Base-by-base conservation (phyloP, 2,113 vertebrate species). In the Machaerirhynchus nigripectus region DNA sequence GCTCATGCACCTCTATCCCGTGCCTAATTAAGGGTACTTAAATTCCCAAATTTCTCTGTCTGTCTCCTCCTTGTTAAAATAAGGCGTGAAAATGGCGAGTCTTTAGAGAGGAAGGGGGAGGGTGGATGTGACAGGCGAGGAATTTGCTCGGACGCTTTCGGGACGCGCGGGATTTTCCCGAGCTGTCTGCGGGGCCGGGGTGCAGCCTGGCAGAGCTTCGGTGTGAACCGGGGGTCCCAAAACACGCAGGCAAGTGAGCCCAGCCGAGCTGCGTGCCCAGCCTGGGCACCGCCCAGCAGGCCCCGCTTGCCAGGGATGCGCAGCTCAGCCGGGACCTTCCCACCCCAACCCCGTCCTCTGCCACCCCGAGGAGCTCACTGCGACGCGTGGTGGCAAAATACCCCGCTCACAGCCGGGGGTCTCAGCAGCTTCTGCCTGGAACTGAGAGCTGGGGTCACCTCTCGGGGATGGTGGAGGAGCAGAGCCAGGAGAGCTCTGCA, bases 41-140 rank as follows among this genome's bases (percentile, higher is more conserved):
- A 87, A 90, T 80, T n/a, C n/a, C n/a, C n/a, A n/a, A n/a, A 85
- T 85, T 90, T 77, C 46, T 88, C 79, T 85, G 68, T 85, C 60
- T 81, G 44, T 78, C 78, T 74, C 44, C 31, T 81, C 47, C n/a
- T 56, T 12, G 16, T 52, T 46, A 49, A 24, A 47, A 49, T 26
- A 65, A 42, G 31, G 10, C 8, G 42, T 26, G 49, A 59, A 85
- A 60, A 93, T 60, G 4, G 31, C 40, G 56, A 33, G 23, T 73
- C 55, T 73, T 65, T 22, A 20, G 46, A 77, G 74, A 84, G 40
- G 49, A 81, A 30, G 35, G 22, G 84, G 27, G 35, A 63, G 20
- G 5, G 26, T 50, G 83, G 33, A 27, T 7, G 70, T 55, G 64
- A 35, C 64, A n/a, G 75, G 55, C 69, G 37, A 61, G 84, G 53